A percentile compares a stretch with the other conserved stretches of the same genome.
phyloP scores from a whole-genome alignment of 2,113 vertebrate species.

The Indicator indicator region DNA sequence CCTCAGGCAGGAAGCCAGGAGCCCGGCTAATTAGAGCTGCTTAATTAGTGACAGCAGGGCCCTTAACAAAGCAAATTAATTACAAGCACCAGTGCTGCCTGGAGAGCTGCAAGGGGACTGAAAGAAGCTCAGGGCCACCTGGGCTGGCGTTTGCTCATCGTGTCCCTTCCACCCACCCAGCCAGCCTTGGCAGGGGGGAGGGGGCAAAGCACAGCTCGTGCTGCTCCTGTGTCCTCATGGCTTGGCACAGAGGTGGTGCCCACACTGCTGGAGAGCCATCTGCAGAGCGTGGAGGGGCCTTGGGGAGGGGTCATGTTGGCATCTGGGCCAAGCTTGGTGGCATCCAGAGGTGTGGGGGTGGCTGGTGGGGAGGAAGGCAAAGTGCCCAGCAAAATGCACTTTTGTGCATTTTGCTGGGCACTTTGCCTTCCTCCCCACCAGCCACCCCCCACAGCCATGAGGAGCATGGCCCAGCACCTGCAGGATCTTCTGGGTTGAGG shows the following conservation, averaged over 20 bases:
- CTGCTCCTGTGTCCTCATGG: not conserved
- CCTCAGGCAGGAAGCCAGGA: not conserved
- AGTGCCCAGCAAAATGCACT: not conserved
- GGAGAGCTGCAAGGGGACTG: not conserved
- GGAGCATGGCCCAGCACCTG: not conserved
- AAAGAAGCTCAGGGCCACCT: not conserved
- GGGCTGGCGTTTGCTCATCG: not conserved
- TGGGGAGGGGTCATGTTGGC: not conserved
- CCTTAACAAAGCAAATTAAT: constrained; percentile 40
- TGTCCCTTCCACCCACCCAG: not conserved
- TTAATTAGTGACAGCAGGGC: constrained; percentile 12
- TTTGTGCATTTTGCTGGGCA: not conserved
- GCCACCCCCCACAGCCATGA: not conserved
- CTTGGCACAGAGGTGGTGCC: not conserved
- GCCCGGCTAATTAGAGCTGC: not conserved
- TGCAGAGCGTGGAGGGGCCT: not conserved
- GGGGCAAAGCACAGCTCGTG: not conserved
- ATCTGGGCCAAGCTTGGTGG: not conserved
- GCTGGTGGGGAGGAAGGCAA: fast-evolving
- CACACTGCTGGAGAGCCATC: not conserved
- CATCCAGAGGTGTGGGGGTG: fast-evolving
- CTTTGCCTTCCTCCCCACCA: fast-evolving
- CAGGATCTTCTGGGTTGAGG: not conserved
- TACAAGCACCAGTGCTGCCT: not conserved
- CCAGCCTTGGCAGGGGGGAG: too few relatives aligned